Conservation (phyloP, 92 coral and sea anemone genomes). For the Epizoanthus scotinus region DNA sequence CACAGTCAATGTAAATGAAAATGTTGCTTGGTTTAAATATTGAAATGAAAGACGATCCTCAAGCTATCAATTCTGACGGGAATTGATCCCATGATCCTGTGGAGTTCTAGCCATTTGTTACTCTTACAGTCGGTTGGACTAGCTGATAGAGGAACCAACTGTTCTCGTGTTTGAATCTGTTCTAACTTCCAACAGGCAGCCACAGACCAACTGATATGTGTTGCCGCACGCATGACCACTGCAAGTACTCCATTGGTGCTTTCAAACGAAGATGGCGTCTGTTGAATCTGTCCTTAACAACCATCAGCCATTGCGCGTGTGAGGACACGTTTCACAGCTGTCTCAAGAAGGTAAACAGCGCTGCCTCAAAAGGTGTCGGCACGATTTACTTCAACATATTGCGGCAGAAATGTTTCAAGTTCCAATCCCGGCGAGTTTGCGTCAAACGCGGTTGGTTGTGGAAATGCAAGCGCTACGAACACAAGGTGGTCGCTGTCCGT, state of each 20-base stretch:
- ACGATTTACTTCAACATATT: neutral
- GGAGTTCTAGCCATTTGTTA: no score
- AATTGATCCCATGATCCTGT: no score
- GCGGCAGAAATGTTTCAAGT: conserved; percentile 1
- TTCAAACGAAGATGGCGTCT: conserved; percentile 3
- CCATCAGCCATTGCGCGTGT: conserved; percentile 17
- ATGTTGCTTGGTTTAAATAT: no score
- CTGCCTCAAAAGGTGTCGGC: neutral
- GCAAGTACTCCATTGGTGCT: conserved; percentile 6
- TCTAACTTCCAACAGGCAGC: neutral
- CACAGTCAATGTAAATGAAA: no score
- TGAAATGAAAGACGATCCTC: no score
- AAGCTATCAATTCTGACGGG: no score
- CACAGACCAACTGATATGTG: conserved; percentile 17
- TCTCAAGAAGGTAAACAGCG: conserved; percentile 4
- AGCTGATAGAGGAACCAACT: no score
- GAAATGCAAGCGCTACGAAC: conserved; percentile 11
- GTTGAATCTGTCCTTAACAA: neutral
- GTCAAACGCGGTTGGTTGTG: conserved; percentile 16
- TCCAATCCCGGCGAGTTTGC: neutral
- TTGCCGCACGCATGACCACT: conserved; percentile 23
- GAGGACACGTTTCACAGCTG: conserved; percentile 9
- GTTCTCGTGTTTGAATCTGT: no score
- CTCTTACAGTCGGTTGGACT: no score
- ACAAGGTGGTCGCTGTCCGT: neutral